A percentile compares a stretch with the other conserved stretches of the same genome.
Conservation (phyloP, 2,888 invertebrate species). For the Eristalinus sepulchralis region DNA sequence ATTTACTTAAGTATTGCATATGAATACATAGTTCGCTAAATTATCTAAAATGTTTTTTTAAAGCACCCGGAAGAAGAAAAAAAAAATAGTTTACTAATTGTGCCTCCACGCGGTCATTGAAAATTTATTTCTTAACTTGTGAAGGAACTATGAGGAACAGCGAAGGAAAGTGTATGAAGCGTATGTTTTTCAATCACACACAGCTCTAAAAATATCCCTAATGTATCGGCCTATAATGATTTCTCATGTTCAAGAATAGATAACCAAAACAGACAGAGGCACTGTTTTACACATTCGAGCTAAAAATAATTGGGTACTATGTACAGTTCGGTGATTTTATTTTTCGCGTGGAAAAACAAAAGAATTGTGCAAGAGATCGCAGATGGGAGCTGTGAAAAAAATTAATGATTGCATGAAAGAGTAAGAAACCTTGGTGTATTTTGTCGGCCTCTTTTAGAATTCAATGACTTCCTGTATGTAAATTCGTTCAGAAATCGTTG, state of each 20-base stretch:
- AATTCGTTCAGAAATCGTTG: not conserved
- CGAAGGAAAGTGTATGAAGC: not conserved
- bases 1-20: not conserved
- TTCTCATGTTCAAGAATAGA: conserved; percentile 17
- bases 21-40: not conserved
- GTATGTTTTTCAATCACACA: conserved; percentile 1
- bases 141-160: not conserved
- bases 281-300: not conserved
- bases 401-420: not conserved
- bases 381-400: not conserved
- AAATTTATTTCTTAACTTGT: not conserved
- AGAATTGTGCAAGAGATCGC: not conserved
- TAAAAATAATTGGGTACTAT: not conserved
- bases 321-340: not conserved
- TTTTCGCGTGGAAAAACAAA: not conserved
- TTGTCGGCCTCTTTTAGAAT: not conserved
- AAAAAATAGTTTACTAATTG: not conserved
- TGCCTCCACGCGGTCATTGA: not conserved
- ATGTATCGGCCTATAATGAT: conserved; percentile 19
- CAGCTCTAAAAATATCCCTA: conserved; percentile 20
- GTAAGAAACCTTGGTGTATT: not conserved
- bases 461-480: not conserved
- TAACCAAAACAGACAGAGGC: not conserved
- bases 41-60: not conserved
- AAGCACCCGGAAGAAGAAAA: not conserved